Evolutionary conservation across 2,113 vertebrate genomes (phyloP), one percentile per base, ranked within the genome.

Genomic region (Etheostoma cragini): DNA sequence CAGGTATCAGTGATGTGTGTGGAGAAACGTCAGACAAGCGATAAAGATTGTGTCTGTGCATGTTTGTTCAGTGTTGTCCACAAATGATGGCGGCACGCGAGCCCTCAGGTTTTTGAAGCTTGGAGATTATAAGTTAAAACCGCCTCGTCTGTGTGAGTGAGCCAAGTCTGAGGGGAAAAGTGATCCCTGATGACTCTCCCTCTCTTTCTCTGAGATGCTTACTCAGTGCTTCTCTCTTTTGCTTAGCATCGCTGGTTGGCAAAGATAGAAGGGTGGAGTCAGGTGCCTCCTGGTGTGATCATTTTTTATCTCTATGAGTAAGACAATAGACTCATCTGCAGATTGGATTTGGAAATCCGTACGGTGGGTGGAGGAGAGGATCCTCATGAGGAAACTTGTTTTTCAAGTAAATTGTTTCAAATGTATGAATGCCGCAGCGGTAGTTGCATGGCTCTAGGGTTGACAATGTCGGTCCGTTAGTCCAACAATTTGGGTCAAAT

Each of bases 41-140:
- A 62, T 73, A 60, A 26, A 57, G 61, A 68, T 47, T 77, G 73
- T 76, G 84, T 86, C 72, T 73, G 54, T 65, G 68, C 2, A 21
- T 58, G 83, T 80, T 70, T 82, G 72, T 65, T 21, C 11, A 52
- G 22, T 56, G 66, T 70, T 76, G 72, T 84, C 62, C 61, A 22
- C 77, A 4, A 30, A 63, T 76, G 56, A 79, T 50, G 80, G 76
- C 17, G 46, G 79, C 68, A 63, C 60, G 60, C 73, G 45, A 61
- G 79, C 70, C 0, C 42, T 69, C 21, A 2, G 63, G 50, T 78
- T 81, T 86, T 83, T 84, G 66, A 77, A 82, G 74, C 26, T 53
- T 3, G 13, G 66, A 77, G 69, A 78, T 56, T 75, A 81, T 87
- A 85, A 85, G 67, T 56, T 66, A 70, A 88, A 75, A 81, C 77